These are phyloP conservation scores for Furcifer pardalis DNA, from an alignment of 2,797 vertebrate genomes.

Conservation along the genomic window DNA sequence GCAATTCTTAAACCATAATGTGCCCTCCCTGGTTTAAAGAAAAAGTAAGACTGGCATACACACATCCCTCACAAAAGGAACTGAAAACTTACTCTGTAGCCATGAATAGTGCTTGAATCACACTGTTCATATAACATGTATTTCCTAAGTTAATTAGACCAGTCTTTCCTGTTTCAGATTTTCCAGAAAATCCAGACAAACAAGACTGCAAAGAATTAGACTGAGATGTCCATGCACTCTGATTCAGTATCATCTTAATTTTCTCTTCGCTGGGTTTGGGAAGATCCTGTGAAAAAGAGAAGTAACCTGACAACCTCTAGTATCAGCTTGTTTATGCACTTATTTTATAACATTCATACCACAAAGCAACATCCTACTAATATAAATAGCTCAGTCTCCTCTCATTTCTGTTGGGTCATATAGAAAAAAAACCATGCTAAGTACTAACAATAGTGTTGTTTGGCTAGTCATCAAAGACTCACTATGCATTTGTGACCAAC, in stretches of 20 bases:
- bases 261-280: slow-evolving; percentile 94
- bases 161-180: slow-evolving; percentile 98
- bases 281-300: slow-evolving; percentile 80
- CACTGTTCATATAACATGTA: slow-evolving; percentile 99
- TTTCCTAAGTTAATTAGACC: slow-evolving; percentile 97
- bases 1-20: neutral
- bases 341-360: neutral
- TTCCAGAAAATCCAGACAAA: slow-evolving; percentile 88
- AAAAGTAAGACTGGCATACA: neutral
- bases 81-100: slow-evolving; percentile 92
- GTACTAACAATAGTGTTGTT: slow-evolving; percentile 13
- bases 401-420: accelerated
- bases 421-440: neutral
- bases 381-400: neutral
- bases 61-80: neutral
- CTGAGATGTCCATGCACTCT: slow-evolving; percentile 99
- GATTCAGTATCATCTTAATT: slow-evolving; percentile 92
- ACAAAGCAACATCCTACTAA: neutral
- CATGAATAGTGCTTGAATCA: slow-evolving; percentile 98
- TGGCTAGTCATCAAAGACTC: slow-evolving; percentile 39
- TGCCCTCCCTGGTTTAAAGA: neutral
- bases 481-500: neutral
- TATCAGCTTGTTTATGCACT: neutral
- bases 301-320: slow-evolving; percentile 18
- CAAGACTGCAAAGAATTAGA: slow-evolving; percentile 91